A percentile compares a stretch with the other conserved stretches of the same genome.
These are phyloP conservation scores for Drosophila sulfurigaster DNA, from an alignment of 1,140 invertebrate species.

Conservation along the genomic window DNA sequence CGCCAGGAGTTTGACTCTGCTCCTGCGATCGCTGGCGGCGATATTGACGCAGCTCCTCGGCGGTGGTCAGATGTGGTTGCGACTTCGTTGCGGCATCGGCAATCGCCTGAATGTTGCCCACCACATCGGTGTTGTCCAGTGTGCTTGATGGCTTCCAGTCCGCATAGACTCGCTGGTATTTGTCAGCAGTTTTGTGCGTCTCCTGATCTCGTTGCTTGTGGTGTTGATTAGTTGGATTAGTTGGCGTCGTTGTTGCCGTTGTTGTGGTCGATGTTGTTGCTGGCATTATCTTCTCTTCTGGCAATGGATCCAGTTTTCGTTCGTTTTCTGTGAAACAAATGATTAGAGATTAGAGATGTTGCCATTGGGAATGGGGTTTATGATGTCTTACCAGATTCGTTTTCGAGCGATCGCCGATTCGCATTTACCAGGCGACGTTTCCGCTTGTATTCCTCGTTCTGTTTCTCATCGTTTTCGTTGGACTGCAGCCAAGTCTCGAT, in stretches of 20 bases:
- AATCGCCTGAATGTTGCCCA: constrained; percentile 93
- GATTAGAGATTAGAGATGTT: background rate
- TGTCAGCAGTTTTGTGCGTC: constrained; percentile 12
- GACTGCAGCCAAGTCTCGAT: constrained; percentile 96
- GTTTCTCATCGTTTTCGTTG: constrained; percentile 93
- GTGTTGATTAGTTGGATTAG: constrained; percentile 18
- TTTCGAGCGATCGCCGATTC: constrained; percentile 92
- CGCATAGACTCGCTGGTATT: constrained; percentile 89
- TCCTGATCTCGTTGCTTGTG: constrained; percentile 20
- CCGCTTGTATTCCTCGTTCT: constrained; percentile 88
- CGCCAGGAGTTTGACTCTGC: constrained; percentile 66
- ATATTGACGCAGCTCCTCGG: constrained; percentile 86
- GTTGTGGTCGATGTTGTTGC: constrained; percentile 67
- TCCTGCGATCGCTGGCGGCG: constrained; percentile 75
- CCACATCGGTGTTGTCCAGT: constrained; percentile 93
- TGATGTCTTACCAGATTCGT: constrained; percentile 89
- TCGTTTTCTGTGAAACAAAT: constrained; percentile 88
- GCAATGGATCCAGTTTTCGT: constrained; percentile 89
- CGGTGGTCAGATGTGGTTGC: constrained; percentile 86
- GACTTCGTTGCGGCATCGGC: constrained; percentile 85
- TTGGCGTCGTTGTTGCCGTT: constrained; percentile 66
- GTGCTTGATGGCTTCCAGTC: constrained; percentile 92
- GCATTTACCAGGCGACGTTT: constrained; percentile 88
- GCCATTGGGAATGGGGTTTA: background rate
- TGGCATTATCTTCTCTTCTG: constrained; percentile 87